Base-by-base conservation (phyloP, 2,797 vertebrate species). In the Hybognathus amarus region DNA sequence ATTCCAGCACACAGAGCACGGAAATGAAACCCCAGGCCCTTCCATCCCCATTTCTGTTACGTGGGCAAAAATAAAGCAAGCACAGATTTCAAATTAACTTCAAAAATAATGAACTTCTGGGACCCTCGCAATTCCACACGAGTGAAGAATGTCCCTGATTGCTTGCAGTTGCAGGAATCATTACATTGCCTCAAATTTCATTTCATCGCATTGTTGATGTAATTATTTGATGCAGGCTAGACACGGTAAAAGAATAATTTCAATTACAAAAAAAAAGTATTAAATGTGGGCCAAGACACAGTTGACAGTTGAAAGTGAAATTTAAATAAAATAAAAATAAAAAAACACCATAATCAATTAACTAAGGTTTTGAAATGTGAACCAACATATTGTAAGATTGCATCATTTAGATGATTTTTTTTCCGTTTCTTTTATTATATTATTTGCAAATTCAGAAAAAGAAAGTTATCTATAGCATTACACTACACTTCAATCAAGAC, bases 221-320 rank as follows among this genome's bases (percentile, higher is more conserved):
- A 85, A 83, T 84, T 85, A 87, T 87, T 84, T 87, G 77, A 89
- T 84, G 67, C 79, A 36, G 40, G n/a, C 54, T 61, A 61, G 40
- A 80, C 63, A 68, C 27, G 36, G 24, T 77, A 69, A 40, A 54
- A 64, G 5, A 56, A 56, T 67, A 0, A 78, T 85, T 85, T 80
- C 11, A 40, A 63, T 63, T 69, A 67, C 61, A 82, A 42, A 9
- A 83, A 20, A 50, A 6, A 75, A 47, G 47, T n/a, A 74, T 63
- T 33, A 40, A 64, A 76, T n/a, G 61, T 68, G 9, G 40, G 12
- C 66, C 45, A 74, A n/a, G 11, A 33, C 36, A 7, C n/a, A 13
- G 18, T 30, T 77, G 47, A 7, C n/a, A 13, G 18, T 30, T 77
- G 47, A 33, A 42, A 42, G 10, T 64, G 4, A 10, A 77, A 36